Percentiles rank a stretch among this genome's conserved stretches.
phyloP scores from a whole-genome alignment of 2,797 vertebrate genomes.

The Pangasius sanitwongsei region DNA sequence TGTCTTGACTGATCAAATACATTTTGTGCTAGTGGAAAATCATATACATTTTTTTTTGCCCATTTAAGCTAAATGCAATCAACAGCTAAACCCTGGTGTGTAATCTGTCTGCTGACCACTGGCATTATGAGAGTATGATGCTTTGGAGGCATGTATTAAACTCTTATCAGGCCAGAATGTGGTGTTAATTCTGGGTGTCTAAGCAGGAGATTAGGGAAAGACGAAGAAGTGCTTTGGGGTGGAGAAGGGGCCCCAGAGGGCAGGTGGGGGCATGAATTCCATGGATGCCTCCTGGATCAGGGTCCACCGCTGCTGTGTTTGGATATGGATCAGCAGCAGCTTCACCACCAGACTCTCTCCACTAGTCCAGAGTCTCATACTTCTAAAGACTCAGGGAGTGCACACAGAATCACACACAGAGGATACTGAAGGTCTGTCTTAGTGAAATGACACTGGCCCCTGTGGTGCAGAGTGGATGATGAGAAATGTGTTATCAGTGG shows the following conservation, averaged over 20 bases:
- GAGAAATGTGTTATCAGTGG: slow-evolving; percentile 41
- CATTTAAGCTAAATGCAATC: neutral
- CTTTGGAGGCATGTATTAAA: slow-evolving; percentile 52
- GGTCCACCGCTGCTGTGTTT: slow-evolving; percentile 54
- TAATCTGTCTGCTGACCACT: slow-evolving; percentile 44
- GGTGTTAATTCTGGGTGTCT: slow-evolving; percentile 56
- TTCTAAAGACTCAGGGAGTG: slow-evolving; percentile 7
- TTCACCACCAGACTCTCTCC: slow-evolving; percentile 39
- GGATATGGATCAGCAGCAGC: slow-evolving; percentile 54
- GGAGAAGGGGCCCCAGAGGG: slow-evolving; percentile 33
- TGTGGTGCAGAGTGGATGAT: slow-evolving; percentile 45
- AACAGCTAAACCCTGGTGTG: neutral
- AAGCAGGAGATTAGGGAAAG: slow-evolving; percentile 54
- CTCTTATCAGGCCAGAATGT: slow-evolving; percentile 58
- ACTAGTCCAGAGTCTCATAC: slow-evolving; percentile 3
- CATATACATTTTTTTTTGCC: neutral
- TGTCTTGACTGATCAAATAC: neutral
- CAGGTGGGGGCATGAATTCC: slow-evolving; percentile 40
- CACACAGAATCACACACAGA: slow-evolving; percentile 12
- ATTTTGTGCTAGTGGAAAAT: neutral
- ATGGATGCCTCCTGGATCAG: slow-evolving; percentile 52
- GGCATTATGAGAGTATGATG: slow-evolving; percentile 27
- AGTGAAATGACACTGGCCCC: slow-evolving; percentile 43
- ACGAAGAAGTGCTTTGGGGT: slow-evolving; percentile 49
- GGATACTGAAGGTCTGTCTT: slow-evolving; percentile 34